A percentile compares a stretch with the other conserved stretches of the same genome.
Evolutionary conservation across 1,140 invertebrate genomes (phyloP).

Genomic region (Drosophila watanabei): DNA sequence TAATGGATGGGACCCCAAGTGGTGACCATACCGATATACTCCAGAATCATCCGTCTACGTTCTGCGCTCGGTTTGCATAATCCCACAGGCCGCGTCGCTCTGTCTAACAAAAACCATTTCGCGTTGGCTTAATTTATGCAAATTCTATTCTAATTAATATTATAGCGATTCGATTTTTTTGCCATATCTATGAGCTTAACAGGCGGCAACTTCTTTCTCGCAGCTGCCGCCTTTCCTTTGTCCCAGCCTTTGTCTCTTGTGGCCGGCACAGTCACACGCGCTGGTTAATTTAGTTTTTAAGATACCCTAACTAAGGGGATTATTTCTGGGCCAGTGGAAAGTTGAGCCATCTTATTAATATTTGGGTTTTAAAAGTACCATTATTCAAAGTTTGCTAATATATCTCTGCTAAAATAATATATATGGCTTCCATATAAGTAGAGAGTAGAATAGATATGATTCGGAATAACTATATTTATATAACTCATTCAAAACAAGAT

Average conservation of each 20-base stretch:
- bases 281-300: conserved; percentile 65
- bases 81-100: conserved; percentile 65
- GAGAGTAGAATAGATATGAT: too few relatives aligned
- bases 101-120: conserved; percentile 76
- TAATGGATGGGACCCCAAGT: conserved; percentile 33
- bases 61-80: conserved; percentile 44
- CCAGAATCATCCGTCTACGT: conserved; percentile 4
- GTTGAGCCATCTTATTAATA: neutral
- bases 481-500: too few relatives aligned
- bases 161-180: conserved; percentile 58
- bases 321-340: neutral
- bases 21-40: conserved; percentile 8
- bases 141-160: conserved; percentile 82
- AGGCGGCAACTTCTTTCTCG: conserved; percentile 68
- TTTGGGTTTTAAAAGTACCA: too few relatives aligned
- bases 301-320: conserved; percentile 33
- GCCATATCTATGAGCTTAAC: conserved; percentile 31
- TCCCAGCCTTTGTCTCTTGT: conserved; percentile 15
- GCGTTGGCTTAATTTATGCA: conserved; percentile 69
- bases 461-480: too few relatives aligned
- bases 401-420: too few relatives aligned
- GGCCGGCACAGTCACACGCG: conserved; percentile 51
- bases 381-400: too few relatives aligned
- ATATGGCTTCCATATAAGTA: too few relatives aligned
- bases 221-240: conserved; percentile 59